These are phyloP conservation scores for Monarcha castaneiventris DNA, from an alignment of 2,113 vertebrate species.

Conservation along the genomic window DNA sequence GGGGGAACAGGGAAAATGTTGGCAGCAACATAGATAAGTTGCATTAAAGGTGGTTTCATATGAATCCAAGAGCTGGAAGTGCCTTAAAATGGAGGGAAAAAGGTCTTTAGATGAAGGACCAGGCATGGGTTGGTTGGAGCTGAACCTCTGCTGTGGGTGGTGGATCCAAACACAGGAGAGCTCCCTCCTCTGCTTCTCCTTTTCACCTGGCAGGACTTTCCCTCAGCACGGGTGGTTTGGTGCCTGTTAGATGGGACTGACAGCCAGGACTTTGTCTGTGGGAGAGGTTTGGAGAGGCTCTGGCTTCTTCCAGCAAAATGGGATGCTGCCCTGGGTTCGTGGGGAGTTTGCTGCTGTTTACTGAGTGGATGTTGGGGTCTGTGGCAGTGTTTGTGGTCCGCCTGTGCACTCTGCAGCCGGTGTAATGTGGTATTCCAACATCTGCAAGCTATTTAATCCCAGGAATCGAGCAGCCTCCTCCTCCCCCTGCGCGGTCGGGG, in stretches of 20 bases:
- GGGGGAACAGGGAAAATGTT: not conserved
- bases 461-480: not conserved
- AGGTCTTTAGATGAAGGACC: not conserved
- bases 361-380: conserved; percentile 33
- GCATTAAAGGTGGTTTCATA: not conserved
- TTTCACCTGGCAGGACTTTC: not conserved
- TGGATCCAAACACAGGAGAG: not conserved
- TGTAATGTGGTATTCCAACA: conserved; percentile 18
- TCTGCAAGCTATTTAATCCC: conserved; percentile 65
- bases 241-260: not conserved
- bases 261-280: not conserved
- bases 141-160: not conserved
- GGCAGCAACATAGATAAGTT: not conserved
- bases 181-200: not conserved
- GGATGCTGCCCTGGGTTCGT: not conserved
- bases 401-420: conserved; percentile 6
- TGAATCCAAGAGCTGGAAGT: not conserved
- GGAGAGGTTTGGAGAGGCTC: not conserved
- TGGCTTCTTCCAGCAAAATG: not conserved
- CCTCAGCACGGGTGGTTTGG: not conserved
- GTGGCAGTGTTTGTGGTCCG: not conserved
- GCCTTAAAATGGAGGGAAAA: not conserved
- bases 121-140: rapidly evolving
- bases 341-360: not conserved
- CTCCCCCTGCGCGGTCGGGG: not conserved